These are phyloP conservation scores for Trichosurus vulpecula DNA, from an alignment of 2,797 vertebrate genomes.

Conservation along the genomic window DNA sequence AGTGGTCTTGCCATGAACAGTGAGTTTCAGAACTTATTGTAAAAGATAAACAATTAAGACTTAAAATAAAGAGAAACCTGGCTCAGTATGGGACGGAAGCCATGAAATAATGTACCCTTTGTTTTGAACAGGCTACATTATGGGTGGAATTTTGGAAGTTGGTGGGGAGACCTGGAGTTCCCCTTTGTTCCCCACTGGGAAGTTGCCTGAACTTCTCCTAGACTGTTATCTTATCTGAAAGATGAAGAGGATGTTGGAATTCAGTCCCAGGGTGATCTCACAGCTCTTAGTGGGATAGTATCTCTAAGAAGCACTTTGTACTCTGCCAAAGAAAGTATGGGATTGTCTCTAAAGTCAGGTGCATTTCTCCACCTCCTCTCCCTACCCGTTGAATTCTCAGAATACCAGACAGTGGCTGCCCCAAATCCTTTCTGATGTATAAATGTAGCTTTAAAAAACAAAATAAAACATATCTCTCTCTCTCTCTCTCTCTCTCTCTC, in stretches of 20 bases:
- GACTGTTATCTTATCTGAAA: slow-evolving; percentile 28
- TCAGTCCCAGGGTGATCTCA: neutral
- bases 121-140: neutral
- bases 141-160: slow-evolving; percentile 13
- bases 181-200: neutral
- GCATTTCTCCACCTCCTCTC: neutral
- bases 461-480: too few relatives aligned
- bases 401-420: neutral
- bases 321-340: neutral
- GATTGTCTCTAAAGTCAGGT: neutral
- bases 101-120: neutral
- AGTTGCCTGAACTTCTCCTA: neutral
- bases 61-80: neutral
- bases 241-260: slow-evolving; percentile 27
- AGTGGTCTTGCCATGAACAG: neutral
- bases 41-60: neutral
- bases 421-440: neutral
- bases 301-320: slow-evolving; percentile 14
- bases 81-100: neutral
- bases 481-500: too few relatives aligned
- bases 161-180: slow-evolving; percentile 6
- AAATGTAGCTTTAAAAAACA: neutral
- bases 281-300: neutral
- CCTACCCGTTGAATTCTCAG: neutral
- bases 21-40: neutral